Evolutionary conservation across 2,888 invertebrate genomes (phyloP).

Genomic region (Ypsolopha scabrella): DNA sequence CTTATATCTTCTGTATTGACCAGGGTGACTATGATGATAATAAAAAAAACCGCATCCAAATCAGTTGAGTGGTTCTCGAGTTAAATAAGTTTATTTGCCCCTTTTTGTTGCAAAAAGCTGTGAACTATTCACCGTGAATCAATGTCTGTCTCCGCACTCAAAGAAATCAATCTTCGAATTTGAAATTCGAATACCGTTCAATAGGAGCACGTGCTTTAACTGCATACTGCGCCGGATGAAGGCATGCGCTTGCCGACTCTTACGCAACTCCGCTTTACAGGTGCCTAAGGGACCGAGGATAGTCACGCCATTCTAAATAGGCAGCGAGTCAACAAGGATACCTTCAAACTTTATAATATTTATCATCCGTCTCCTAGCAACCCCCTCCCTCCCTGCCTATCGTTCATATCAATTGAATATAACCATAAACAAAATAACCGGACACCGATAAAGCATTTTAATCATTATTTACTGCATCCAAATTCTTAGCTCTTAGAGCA

Average conservation of each 20-base stretch:
- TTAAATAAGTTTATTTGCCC: no score
- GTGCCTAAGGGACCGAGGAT: slow-evolving; percentile 33
- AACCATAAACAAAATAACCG: slow-evolving; percentile 17
- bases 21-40: no score
- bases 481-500: slow-evolving; percentile 13
- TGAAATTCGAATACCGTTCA: slow-evolving; percentile 28
- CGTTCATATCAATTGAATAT: slow-evolving; percentile 20
- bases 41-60: no score
- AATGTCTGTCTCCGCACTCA: slow-evolving; percentile 16
- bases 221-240: no score
- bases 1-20: no score
- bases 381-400: slow-evolving; percentile 10
- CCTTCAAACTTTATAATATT: neutral
- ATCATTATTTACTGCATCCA: slow-evolving; percentile 18
- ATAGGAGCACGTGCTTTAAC: slow-evolving; percentile 27
- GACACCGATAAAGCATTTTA: slow-evolving; percentile 16
- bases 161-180: slow-evolving; percentile 15
- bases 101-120: no score
- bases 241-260: slow-evolving; percentile 13
- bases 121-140: slow-evolving; percentile 24
- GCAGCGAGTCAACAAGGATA: neutral
- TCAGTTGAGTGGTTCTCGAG: no score
- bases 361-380: slow-evolving; percentile 5
- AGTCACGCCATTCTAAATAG: slow-evolving; percentile 13
- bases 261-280: slow-evolving; percentile 23